phyloP scores from a whole-genome alignment of 2,888 invertebrate genomes.

The Parthenolecanium corni region DNA sequence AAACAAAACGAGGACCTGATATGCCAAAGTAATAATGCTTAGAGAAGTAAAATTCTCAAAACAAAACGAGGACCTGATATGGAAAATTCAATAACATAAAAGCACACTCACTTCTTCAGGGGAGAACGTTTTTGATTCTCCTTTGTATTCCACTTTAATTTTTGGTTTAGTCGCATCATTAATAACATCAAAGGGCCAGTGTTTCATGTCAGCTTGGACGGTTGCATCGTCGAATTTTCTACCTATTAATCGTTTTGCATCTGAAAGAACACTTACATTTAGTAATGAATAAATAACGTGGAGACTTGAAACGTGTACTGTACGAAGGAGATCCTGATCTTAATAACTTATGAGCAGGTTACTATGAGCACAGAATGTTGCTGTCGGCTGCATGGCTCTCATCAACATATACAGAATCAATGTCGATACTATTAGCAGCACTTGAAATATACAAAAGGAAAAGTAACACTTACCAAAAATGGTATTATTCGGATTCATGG shows the following conservation, averaged over 20 bases:
- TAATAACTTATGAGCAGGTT: background rate
- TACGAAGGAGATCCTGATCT: slow-evolving; percentile 6
- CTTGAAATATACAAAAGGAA: slow-evolving; percentile 40
- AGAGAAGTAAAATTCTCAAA: background rate
- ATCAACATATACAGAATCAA: slow-evolving; percentile 5
- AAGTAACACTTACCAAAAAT: slow-evolving; percentile 57
- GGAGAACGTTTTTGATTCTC: slow-evolving; percentile 75
- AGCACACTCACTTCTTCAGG: slow-evolving; percentile 85
- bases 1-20: background rate
- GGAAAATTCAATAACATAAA: too few relatives aligned
- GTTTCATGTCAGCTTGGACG: slow-evolving; percentile 89
- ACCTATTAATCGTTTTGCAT: slow-evolving; percentile 66
- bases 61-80: background rate
- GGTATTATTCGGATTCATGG: slow-evolving; percentile 80
- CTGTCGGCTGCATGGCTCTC: slow-evolving; percentile 20
- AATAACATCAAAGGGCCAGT: slow-evolving; percentile 84
- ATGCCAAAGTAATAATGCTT: too few relatives aligned
- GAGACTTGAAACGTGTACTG: background rate
- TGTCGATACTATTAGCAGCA: slow-evolving; percentile 19
- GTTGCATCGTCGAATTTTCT: slow-evolving; percentile 55
- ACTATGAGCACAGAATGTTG: slow-evolving; percentile 13
- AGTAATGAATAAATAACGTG: background rate
- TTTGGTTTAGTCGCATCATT: slow-evolving; percentile 69
- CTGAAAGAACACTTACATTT: slow-evolving; percentile 44
- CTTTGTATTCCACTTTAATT: slow-evolving; percentile 74